Percentiles rank a stretch among this genome's conserved stretches.
These are phyloP conservation scores for Toxotes jaculatrix DNA, from an alignment of 2,113 vertebrate genomes.

Conservation along the genomic window DNA sequence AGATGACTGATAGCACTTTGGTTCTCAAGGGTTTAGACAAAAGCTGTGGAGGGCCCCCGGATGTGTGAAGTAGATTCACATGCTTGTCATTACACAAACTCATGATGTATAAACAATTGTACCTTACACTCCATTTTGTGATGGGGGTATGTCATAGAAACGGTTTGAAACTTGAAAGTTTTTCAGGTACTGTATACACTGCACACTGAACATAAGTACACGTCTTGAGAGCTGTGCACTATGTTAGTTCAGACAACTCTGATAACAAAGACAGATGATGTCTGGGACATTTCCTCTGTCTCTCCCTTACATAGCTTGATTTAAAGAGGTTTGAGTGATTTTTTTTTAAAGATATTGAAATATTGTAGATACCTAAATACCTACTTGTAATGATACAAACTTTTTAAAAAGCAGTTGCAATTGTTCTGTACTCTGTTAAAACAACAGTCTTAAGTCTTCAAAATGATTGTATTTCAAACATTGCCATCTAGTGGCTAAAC, in stretches of 20 bases:
- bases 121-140: conserved; percentile 19
- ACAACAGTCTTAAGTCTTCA: background rate
- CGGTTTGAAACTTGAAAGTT: conserved; percentile 2
- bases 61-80: background rate
- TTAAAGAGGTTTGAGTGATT: background rate
- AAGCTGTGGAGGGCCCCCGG: background rate
- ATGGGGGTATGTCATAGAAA: conserved; percentile 2
- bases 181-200: conserved; percentile 29
- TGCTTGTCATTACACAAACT: conserved; percentile 13
- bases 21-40: conserved; percentile 16
- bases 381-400: background rate
- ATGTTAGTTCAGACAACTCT: conserved; percentile 4
- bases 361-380: background rate
- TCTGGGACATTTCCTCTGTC: conserved; percentile 21
- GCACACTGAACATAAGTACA: conserved; percentile 16
- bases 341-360: background rate
- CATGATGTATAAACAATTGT: conserved; percentile 29
- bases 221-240: background rate
- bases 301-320: conserved; percentile 20
- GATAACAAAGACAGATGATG: conserved; percentile 29
- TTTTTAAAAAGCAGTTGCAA: background rate
- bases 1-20: conserved; percentile 17
- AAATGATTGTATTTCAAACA: conserved; percentile 44
- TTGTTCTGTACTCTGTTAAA: background rate
- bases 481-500: conserved; percentile 55